A percentile compares a stretch with the other conserved stretches of the same genome.
These are phyloP conservation scores for Falco rusticolus DNA, from an alignment of 2,797 vertebrate species.

Conservation along the genomic window DNA sequence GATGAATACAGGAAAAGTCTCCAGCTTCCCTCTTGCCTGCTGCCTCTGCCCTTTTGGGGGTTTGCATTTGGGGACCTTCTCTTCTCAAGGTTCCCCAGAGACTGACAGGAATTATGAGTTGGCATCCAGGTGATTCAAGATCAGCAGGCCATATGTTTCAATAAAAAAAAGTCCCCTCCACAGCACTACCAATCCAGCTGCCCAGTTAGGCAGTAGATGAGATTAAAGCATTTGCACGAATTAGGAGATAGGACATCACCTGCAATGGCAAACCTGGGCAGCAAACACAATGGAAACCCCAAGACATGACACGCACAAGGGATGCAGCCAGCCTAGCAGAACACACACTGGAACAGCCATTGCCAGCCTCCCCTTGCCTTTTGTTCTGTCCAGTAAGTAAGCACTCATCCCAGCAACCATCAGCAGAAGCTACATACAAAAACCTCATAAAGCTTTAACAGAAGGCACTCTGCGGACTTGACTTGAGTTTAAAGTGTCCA, in stretches of 20 bases:
- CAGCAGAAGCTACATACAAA: not conserved
- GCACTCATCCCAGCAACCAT: not conserved
- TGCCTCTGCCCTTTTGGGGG: not conserved
- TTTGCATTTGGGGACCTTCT: not conserved
- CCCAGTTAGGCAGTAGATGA: not conserved
- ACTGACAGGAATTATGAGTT: not conserved
- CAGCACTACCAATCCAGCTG: not conserved
- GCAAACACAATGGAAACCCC: not conserved
- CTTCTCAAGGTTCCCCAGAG: not conserved
- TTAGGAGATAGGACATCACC: not conserved
- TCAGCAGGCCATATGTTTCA: not conserved
- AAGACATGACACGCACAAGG: rapidly evolving
- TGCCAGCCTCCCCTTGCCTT: not conserved
- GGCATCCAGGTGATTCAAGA: not conserved
- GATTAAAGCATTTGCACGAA: not conserved
- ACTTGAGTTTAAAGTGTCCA: not conserved
- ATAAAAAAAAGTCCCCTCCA: not conserved
- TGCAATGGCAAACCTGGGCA: not conserved
- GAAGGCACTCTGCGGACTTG: not conserved
- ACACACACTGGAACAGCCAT: not conserved
- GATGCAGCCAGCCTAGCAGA: not conserved
- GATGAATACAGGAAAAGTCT: not conserved
- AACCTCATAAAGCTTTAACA: not conserved
- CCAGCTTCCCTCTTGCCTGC: not conserved
- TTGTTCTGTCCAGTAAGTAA: not conserved